phyloP scores from a whole-genome alignment of 2,113 vertebrate species.

The Muscicapa adusta region DNA sequence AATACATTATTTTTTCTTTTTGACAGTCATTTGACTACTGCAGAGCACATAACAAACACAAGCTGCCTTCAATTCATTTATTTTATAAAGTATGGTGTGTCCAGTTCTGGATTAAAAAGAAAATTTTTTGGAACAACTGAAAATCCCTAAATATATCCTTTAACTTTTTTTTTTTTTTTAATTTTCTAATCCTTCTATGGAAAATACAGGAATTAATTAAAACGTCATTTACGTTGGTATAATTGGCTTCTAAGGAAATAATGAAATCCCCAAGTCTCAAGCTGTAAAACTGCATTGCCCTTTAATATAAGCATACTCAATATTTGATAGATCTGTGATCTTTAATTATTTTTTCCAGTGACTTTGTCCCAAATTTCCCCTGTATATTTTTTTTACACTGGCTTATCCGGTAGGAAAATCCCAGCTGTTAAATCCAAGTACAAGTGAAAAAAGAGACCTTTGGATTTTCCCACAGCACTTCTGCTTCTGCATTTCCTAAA shows the following conservation, averaged over 20 bases:
- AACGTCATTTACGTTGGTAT: not conserved
- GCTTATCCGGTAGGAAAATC: not conserved
- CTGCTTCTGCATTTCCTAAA: not conserved
- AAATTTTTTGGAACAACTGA: not conserved
- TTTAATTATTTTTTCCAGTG: not conserved
- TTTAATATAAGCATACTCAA: not conserved
- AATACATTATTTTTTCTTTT: not conserved
- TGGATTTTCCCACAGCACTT: constrained; percentile 24
- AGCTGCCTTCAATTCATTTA: not conserved
- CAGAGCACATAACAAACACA: not conserved
- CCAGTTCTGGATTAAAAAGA: not conserved
- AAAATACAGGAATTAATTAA: not conserved
- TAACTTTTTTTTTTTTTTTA: not conserved
- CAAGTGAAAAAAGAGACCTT: not conserved
- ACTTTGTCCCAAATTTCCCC: not conserved
- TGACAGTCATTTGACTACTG: constrained; percentile 5
- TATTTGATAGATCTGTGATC: not conserved
- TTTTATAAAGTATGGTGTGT: not conserved
- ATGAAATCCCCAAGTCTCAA: not conserved
- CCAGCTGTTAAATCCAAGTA: not conserved
- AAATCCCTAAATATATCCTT: not conserved
- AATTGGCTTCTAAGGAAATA: not conserved
- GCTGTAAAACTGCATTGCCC: not conserved
- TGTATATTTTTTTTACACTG: not conserved
- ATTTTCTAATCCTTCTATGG: not conserved